A percentile compares a stretch with the other conserved stretches of the same genome.
These are phyloP conservation scores for Lepidurus arcticus DNA, from an alignment of 1,140 invertebrate genomes.

Conservation along the genomic window DNA sequence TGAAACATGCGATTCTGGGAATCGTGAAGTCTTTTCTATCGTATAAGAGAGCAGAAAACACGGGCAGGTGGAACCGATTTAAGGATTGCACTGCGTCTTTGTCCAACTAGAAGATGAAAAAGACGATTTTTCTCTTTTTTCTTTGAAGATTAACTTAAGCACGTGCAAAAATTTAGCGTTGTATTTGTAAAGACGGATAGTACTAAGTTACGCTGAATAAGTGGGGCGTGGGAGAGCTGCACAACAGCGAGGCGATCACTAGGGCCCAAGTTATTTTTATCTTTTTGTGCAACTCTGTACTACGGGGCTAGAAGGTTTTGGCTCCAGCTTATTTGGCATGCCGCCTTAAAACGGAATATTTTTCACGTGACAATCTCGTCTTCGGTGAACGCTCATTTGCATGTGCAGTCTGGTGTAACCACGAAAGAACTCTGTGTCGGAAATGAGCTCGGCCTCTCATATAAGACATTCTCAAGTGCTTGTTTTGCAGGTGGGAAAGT, in stretches of 20 bases:
- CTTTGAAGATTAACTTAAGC: not conserved
- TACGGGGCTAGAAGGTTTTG: not conserved
- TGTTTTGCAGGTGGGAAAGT: conserved; percentile 9
- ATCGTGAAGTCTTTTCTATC: not conserved
- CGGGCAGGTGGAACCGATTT: not conserved
- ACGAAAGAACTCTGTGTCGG: conserved; percentile 13
- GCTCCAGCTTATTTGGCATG: not conserved
- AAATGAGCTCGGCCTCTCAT: conserved; percentile 21
- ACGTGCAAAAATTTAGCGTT: conserved; percentile 5
- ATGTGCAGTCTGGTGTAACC: conserved; percentile 18
- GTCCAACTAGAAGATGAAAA: not conserved
- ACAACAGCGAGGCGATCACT: not conserved
- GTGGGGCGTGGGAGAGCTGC: not conserved
- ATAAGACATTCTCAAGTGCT: not conserved
- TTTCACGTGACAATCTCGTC: conserved; percentile 21
- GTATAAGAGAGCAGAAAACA: not conserved
- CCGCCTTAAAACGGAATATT: not conserved
- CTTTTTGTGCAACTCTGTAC: conserved; percentile 11
- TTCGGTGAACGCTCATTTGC: conserved; percentile 17
- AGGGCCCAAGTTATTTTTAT: not conserved
- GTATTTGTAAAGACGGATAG: not conserved
- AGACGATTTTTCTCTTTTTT: not conserved
- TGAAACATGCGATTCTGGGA: conserved; percentile 2
- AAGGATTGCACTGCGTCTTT: not conserved
- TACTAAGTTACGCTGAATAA: conserved; percentile 11